Evolutionary conservation across 2,113 vertebrate genomes (phyloP).

Genomic region (Nerophis ophidion): DNA sequence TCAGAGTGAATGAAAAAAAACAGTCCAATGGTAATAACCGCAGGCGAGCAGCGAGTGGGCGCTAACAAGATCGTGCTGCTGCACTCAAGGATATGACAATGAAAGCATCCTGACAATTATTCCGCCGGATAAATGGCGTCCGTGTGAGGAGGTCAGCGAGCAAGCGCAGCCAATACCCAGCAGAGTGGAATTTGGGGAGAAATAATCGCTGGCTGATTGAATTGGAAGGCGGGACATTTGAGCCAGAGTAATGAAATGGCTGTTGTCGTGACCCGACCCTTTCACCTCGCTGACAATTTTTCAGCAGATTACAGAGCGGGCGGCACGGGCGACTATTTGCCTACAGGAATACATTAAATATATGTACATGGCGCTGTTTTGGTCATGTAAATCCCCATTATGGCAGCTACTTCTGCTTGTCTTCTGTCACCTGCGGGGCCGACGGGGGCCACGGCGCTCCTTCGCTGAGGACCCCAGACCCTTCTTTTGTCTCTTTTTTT

Average conservation of each 20-base stretch:
- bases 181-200: slow-evolving; percentile 56
- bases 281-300: slow-evolving; percentile 45
- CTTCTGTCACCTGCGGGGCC: slow-evolving; percentile 34
- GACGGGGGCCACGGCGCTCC: slow-evolving; percentile 10
- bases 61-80: slow-evolving; percentile 56
- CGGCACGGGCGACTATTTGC: slow-evolving; percentile 61
- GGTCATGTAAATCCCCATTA: slow-evolving; percentile 64
- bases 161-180: slow-evolving; percentile 54
- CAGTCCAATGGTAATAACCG: too few relatives aligned
- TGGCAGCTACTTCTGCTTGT: slow-evolving; percentile 38
- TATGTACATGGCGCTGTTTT: slow-evolving; percentile 51
- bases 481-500: too few relatives aligned
- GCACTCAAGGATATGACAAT: slow-evolving; percentile 67
- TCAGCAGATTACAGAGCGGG: slow-evolving; percentile 62
- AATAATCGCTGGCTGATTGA: slow-evolving; percentile 67
- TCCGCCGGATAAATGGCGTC: slow-evolving; percentile 48
- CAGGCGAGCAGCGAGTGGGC: neutral
- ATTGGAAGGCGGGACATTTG: slow-evolving; percentile 62
- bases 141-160: slow-evolving; percentile 57
- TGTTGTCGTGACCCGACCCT: slow-evolving; percentile 61
- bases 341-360: slow-evolving; percentile 59
- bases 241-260: slow-evolving; percentile 70
- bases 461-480: neutral
- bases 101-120: slow-evolving; percentile 60
- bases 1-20: too few relatives aligned